phyloP scores from a whole-genome alignment of 2,888 invertebrate genomes.

The Dorcus parallelipipedus region DNA sequence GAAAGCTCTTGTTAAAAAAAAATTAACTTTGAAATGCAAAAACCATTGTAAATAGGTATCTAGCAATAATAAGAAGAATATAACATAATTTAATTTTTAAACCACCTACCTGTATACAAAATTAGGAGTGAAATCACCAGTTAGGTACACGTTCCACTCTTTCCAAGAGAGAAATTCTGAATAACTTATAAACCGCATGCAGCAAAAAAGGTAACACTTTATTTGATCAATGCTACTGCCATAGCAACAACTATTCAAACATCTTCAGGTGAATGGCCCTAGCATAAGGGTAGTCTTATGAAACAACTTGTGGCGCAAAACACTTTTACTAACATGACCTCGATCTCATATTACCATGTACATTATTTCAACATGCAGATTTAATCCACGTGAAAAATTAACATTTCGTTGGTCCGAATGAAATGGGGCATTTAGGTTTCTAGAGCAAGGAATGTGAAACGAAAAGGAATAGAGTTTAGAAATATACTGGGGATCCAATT shows the following conservation, averaged over 20 bases:
- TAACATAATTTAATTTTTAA: neutral
- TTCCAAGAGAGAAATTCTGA: constrained; percentile 5
- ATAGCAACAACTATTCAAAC: constrained; percentile 42
- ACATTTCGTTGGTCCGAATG: too few species aligned
- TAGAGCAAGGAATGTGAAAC: too few species aligned
- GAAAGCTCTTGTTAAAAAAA: too few species aligned
- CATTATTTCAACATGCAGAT: too few species aligned
- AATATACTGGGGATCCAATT: too few species aligned
- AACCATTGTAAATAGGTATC: too few species aligned
- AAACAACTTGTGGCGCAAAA: neutral
- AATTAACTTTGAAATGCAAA: too few species aligned
- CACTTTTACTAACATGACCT: neutral
- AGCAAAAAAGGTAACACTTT: constrained; percentile 35
- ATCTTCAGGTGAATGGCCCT: constrained; percentile 40
- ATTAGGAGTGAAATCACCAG: neutral
- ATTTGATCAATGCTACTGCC: constrained; percentile 43
- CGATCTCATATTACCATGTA: too few species aligned
- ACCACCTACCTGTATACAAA: neutral
- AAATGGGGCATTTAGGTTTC: too few species aligned
- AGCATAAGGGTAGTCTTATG: neutral
- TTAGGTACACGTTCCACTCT: constrained; percentile 1
- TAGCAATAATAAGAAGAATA: too few species aligned
- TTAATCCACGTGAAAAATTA: too few species aligned
- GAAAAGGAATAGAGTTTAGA: too few species aligned
- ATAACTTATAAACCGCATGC: constrained; percentile 28